A percentile compares a stretch with the other conserved stretches of the same genome.
Evolutionary conservation across 2,888 invertebrate species (phyloP).

Genomic region (Limnephilus lunatus): DNA sequence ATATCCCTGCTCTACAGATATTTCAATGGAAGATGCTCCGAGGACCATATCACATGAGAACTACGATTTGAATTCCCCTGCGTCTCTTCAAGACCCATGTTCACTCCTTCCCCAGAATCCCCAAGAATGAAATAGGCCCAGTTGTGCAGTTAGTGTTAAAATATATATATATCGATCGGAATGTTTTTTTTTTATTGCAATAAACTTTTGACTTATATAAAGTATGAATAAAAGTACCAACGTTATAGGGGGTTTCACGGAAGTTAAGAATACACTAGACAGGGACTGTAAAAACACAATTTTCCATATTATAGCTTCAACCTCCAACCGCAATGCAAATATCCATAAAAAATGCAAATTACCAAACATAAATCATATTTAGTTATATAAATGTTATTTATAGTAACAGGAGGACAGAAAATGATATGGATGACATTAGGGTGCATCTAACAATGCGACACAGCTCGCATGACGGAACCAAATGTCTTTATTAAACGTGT

Average conservation of each 20-base stretch:
- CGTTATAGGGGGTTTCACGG: not conserved
- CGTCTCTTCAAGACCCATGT: too few species aligned
- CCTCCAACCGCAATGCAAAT: not conserved
- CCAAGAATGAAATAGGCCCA: too few species aligned
- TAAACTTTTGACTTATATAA: too few species aligned
- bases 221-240: too few species aligned
- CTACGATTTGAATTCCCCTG: too few species aligned
- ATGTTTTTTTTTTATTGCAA: too few species aligned
- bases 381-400: constrained; percentile 28
- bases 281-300: not conserved
- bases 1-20: too few species aligned
- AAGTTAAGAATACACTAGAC: not conserved
- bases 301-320: not conserved
- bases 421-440: constrained; percentile 42
- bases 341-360: constrained; percentile 36
- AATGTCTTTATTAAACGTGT: constrained; percentile 61
- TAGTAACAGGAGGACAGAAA: constrained; percentile 44
- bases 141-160: too few species aligned
- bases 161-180: too few species aligned
- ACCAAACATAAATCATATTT: constrained; percentile 25
- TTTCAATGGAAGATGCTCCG: too few species aligned
- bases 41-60: too few species aligned
- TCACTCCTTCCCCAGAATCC: too few species aligned
- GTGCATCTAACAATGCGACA: constrained; percentile 47
- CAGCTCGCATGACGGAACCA: constrained; percentile 47